Evolutionary conservation across 1,140 invertebrate species (phyloP), one percentile per base, ranked within the genome.

Genomic region (Drosophila biarmipes): DNA sequence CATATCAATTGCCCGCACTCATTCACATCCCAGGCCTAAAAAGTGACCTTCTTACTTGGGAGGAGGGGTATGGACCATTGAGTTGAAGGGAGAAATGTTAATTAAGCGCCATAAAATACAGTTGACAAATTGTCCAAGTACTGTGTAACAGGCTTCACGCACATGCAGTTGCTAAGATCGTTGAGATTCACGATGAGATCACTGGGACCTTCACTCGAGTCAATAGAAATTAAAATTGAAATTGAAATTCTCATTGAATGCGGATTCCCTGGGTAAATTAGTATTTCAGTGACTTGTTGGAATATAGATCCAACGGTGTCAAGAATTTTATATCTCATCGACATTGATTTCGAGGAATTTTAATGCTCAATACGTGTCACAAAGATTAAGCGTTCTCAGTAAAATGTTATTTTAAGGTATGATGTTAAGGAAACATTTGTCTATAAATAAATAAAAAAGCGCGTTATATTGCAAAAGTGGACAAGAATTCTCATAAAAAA

Each of bases 1-100:
- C 80, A 84, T 84, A 84, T 84, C 75, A 84, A 84, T 84, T 82
- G 79, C 74, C 69, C 51, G 40, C 27, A 66, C 14, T 38, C 34
- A 21, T 7, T 38, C 43, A 12, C 46, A 56, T 52, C 21, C 57
- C 49, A 45, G 40, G 38, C 77, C 56, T 29, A 38, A 7, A 17
- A 46, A 72, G 43, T 78, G 75, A 84, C 80, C 74, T 82, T 82
- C 79, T 75, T 71, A 82, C 71, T 82, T 63, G 67, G 58, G 62
- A 63, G 43, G 56, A 53, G 56, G 17, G 43, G n/a, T 17, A 45
- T 19, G 11, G 11, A 3, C 15, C 40, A 42, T 29, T n/a, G 10
- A 31, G 38, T 31, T 35, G 64, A 81, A 54, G 43, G 45, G 38
- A 49, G 58, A 45, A 59, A 76, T 76, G 75, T 42, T 81, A 84